These are phyloP conservation scores for Heterocephalus glaber DNA, from an alignment of 2,113 vertebrate species.

Conservation along the genomic window DNA sequence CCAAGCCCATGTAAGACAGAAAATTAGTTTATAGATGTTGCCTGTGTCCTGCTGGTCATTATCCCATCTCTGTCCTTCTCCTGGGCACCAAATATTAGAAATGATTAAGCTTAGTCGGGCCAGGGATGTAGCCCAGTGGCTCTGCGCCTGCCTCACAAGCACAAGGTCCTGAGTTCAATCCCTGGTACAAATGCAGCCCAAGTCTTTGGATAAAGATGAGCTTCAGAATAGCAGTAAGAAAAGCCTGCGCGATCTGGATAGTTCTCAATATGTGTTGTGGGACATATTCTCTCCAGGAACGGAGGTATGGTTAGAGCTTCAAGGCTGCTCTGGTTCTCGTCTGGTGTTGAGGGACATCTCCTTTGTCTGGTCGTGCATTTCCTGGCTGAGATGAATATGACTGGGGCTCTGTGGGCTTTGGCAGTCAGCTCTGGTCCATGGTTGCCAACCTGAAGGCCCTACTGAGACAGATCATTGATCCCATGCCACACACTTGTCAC, in stretches of 20 bases:
- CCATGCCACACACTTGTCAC: fast-evolving
- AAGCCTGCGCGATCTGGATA: too few relatives aligned
- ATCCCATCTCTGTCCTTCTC: not conserved
- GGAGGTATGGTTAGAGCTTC: not conserved
- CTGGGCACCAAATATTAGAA: not conserved
- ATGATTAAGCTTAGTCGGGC: not conserved
- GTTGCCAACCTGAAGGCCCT: not conserved
- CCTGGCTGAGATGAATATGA: not conserved
- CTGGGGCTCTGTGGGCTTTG: not conserved
- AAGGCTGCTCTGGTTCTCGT: not conserved
- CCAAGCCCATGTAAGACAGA: not conserved
- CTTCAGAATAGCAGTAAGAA: too few relatives aligned
- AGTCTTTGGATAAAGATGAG: too few relatives aligned
- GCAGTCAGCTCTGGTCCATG: not conserved
- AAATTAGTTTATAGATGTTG: not conserved
- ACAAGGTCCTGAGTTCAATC: too few relatives aligned
- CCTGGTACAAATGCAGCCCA: too few relatives aligned
- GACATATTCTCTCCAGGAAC: not conserved
- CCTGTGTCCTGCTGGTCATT: not conserved
- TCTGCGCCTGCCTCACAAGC: too few relatives aligned
- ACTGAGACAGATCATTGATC: fast-evolving
- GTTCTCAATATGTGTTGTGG: not conserved
- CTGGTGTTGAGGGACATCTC: not conserved
- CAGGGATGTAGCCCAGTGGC: too few relatives aligned
- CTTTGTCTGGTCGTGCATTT: not conserved